Evolutionary conservation across 2,113 vertebrate genomes (phyloP).

Genomic region (Bombycilla garrulus): DNA sequence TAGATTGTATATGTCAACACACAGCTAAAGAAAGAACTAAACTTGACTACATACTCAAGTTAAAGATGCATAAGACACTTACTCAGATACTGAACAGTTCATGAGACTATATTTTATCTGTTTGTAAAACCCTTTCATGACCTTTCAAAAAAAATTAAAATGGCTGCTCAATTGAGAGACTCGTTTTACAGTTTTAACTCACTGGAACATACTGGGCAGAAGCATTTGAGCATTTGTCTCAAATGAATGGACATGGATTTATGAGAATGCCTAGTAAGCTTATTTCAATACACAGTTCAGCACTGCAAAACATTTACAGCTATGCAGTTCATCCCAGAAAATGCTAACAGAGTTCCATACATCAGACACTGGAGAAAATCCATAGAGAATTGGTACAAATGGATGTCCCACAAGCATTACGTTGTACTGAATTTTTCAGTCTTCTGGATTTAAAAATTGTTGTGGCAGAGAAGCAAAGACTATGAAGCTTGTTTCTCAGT

Average conservation of each 20-base stretch:
- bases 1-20: not conserved
- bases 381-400: not conserved
- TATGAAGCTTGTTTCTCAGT: not conserved
- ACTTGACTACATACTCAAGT: not conserved
- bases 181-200: not conserved
- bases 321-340: not conserved
- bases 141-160: not conserved
- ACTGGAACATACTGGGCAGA: not conserved
- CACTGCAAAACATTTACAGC: not conserved
- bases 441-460: not conserved
- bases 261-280: constrained; percentile 2
- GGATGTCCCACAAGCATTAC: not conserved
- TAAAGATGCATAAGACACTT: not conserved
- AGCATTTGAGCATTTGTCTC: not conserved
- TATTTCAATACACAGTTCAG: not conserved
- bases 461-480: not conserved
- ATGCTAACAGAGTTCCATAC: not conserved
- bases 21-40: not conserved
- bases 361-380: not conserved
- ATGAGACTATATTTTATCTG: not conserved
- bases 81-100: not conserved
- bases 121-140: not conserved
- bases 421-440: not conserved
- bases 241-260: constrained; percentile 3
- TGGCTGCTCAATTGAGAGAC: not conserved